These are phyloP conservation scores for Siniperca undulata DNA, from an alignment of 2,797 vertebrate genomes.

Conservation along the genomic window DNA sequence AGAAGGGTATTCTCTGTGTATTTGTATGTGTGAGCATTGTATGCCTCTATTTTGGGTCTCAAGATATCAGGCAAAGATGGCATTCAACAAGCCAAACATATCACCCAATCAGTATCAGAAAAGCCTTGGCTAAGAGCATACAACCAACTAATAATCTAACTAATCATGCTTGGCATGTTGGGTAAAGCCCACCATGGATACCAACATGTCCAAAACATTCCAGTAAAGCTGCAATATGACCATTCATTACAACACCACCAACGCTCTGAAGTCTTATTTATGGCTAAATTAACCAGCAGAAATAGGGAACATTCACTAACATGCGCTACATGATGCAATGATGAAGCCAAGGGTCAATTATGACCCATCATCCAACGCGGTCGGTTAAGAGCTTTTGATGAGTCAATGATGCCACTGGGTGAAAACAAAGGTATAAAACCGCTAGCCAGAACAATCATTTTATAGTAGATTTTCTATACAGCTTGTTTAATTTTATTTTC, in stretches of 20 bases:
- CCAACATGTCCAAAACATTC: constrained; percentile 66
- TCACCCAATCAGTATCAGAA: constrained; percentile 66
- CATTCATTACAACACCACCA: constrained; percentile 61
- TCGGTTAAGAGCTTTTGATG: constrained; percentile 55
- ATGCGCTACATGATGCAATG: constrained; percentile 66
- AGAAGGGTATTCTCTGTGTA: constrained; percentile 10
- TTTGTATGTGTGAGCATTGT: constrained; percentile 10
- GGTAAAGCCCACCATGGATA: constrained; percentile 64
- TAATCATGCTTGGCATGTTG: constrained; percentile 60
- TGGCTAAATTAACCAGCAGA: constrained; percentile 74
- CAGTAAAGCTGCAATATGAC: constrained; percentile 62
- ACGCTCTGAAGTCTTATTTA: constrained; percentile 73
- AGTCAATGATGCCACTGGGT: constrained; percentile 72
- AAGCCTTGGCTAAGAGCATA: constrained; percentile 45
- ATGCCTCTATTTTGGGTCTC: constrained; percentile 39
- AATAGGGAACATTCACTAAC: constrained; percentile 74
- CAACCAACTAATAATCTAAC: constrained; percentile 49
- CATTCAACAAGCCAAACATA: constrained; percentile 56
- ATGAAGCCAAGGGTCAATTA: constrained; percentile 67
- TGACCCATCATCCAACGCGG: constrained; percentile 56
- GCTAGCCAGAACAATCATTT: constrained; percentile 61
- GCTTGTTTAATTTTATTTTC: constrained; percentile 70
- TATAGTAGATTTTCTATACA: constrained; percentile 63
- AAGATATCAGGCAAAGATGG: constrained; percentile 47
- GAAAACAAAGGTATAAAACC: constrained; percentile 74